Evolutionary conservation across 2,888 invertebrate genomes (phyloP).

Genomic region (Amphimallon solstitiale): DNA sequence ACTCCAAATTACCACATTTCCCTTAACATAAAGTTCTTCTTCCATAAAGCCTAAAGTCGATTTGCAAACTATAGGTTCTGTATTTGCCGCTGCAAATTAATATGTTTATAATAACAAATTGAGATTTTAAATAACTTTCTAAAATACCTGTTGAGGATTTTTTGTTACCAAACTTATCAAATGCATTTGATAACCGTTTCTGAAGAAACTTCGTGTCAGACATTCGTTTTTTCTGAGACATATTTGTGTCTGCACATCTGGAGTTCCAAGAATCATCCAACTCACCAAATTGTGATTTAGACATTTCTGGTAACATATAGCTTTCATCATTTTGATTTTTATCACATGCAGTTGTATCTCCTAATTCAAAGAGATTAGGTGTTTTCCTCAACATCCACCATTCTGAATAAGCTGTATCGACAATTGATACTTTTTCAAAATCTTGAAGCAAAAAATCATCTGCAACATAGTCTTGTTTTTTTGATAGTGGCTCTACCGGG

Average conservation of each 20-base stretch:
- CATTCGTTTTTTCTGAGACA: conserved; percentile 52
- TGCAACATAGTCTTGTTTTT: conserved; percentile 34
- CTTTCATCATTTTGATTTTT: conserved; percentile 16
- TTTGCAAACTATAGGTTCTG: conserved; percentile 56
- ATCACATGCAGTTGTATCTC: not conserved
- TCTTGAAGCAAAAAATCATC: conserved; percentile 72
- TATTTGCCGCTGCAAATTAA: conserved; percentile 51
- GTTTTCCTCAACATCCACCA: conserved; percentile 67
- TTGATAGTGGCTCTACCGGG: conserved; percentile 64
- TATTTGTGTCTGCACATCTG: conserved; percentile 51
- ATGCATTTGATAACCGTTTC: conserved; percentile 23
- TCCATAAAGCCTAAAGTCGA: conserved; percentile 69
- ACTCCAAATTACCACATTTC: conserved; percentile 85
- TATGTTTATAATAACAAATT: not conserved
- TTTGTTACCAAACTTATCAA: conserved; percentile 38
- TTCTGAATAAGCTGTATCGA: conserved; percentile 67
- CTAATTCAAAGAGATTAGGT: conserved; percentile 24
- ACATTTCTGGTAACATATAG: conserved; percentile 12
- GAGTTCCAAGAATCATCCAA: conserved; percentile 54
- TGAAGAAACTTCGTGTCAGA: conserved; percentile 50
- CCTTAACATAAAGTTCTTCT: conserved; percentile 89
- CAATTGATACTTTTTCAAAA: conserved; percentile 80
- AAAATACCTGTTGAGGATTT: conserved; percentile 33
- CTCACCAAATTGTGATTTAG: conserved; percentile 46
- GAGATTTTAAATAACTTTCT: not conserved